phyloP scores from a whole-genome alignment of 2,888 invertebrate species.

The Tipula unca region DNA sequence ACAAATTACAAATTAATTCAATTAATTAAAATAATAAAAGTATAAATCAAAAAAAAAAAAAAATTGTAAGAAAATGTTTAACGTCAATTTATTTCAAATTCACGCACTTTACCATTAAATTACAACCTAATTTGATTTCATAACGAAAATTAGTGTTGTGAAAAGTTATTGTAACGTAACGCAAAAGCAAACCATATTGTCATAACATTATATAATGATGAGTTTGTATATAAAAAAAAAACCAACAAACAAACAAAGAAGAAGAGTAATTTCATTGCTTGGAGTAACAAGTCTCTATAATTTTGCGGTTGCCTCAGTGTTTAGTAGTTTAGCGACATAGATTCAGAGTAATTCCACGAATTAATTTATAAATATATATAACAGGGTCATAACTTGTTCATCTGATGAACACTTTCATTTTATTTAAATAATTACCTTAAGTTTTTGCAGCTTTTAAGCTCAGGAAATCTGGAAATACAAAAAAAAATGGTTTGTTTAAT shows the following conservation, averaged over 20 bases:
- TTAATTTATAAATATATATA: background rate
- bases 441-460: background rate
- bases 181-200: background rate
- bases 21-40: background rate
- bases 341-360: background rate
- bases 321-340: background rate
- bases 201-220: background rate
- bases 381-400: background rate
- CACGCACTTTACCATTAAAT: background rate
- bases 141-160: background rate
- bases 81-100: background rate
- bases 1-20: background rate
- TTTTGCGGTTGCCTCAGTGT: background rate
- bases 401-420: background rate
- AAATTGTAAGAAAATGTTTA: constrained; percentile 1
- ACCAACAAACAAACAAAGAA: background rate
- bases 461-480: background rate
- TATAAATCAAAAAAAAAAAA: constrained; percentile 2
- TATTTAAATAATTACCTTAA: background rate
- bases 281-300: background rate
- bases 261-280: background rate
- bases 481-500: background rate
- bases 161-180: background rate
- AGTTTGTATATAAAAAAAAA: background rate
- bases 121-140: background rate